A percentile compares a stretch with the other conserved stretches of the same genome.
Evolutionary conservation across 1,140 invertebrate species (phyloP).

Genomic region (Bicyclus anynana): DNA sequence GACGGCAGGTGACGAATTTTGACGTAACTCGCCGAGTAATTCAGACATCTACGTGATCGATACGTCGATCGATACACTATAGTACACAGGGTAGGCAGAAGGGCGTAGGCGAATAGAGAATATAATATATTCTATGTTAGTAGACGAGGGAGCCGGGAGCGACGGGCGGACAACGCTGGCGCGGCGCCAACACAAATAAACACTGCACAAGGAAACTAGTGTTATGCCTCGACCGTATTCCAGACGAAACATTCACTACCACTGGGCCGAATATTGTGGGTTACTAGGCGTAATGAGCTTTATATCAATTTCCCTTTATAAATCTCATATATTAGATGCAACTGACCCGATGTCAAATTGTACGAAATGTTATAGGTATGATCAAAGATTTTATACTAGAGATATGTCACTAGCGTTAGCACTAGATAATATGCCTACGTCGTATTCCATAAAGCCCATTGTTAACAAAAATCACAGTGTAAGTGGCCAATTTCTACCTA

Average conservation of each 20-base stretch:
- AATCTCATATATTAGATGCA: not conserved
- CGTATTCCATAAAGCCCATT: no score
- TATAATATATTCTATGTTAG: conserved; percentile 58
- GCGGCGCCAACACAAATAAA: conserved; percentile 69
- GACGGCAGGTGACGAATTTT: conserved; percentile 59
- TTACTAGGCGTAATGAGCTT: conserved; percentile 58
- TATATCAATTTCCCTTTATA: conserved; percentile 23
- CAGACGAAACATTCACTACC: conserved; percentile 74
- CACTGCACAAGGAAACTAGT: conserved; percentile 76
- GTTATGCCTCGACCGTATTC: conserved; percentile 74
- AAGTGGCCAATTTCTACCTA: no score
- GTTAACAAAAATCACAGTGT: no score
- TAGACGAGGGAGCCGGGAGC: conserved; percentile 44
- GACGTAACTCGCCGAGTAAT: conserved; percentile 46
- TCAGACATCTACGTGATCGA: conserved; percentile 45
- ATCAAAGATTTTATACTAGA: no score
- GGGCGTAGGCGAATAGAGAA: conserved; percentile 56
- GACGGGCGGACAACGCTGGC: conserved; percentile 68
- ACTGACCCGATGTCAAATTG: not conserved
- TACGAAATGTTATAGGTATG: no score
- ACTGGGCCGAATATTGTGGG: conserved; percentile 72
- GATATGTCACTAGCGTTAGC: no score
- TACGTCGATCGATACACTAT: conserved; percentile 50
- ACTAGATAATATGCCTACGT: no score
- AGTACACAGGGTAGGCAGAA: conserved; percentile 42